Evolutionary conservation across 2,113 vertebrate genomes (phyloP), one percentile per base, ranked within the genome.

Genomic region (Capra hircus): DNA sequence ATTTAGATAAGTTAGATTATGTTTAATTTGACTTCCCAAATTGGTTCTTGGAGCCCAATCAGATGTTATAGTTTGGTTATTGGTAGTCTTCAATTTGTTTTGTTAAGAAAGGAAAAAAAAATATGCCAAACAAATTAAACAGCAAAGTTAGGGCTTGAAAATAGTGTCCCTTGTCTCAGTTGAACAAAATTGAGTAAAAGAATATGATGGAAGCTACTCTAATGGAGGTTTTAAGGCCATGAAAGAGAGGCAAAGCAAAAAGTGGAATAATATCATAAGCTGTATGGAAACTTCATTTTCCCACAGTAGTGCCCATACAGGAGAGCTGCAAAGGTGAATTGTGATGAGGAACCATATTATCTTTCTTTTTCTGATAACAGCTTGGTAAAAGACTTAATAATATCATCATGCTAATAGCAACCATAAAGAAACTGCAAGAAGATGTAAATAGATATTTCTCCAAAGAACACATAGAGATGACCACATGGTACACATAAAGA

Each of bases 1-100:
- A 90, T 45, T 83, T 83, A 90, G 36, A 60, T 83, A 85, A 77
- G 8, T 67, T 86, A 10, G 30, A 64, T 89, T 55, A 36, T 91
- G 87, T 86, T 85, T 84, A 94, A 95, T 80, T 12, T 85, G 81
- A 59, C 27, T 77, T 95, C 11, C 4, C 90, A 88, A 91, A 95
- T n/a, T 52, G 12, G 7, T 16, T 86, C 11, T 78, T 78, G 8
- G 43, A 95, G 62, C 3, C 15, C 9, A 89, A 7, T 53, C 7
- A 85, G 11, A 91, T 82, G 81, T 89, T 91, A 77, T 43, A 36
- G 43, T 53, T 86, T 95, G 48, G 5, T 86, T 64, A 96, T 6
- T 9, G 88, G 88, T 64, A 82, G 5, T 10, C 21, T 82, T 93
- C 52, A 77, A 55, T 33, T 78, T 91, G 16, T 87, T 92, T 92